Base-by-base conservation (phyloP, 2,797 vertebrate species). In the Myotis vivesi region DNA sequence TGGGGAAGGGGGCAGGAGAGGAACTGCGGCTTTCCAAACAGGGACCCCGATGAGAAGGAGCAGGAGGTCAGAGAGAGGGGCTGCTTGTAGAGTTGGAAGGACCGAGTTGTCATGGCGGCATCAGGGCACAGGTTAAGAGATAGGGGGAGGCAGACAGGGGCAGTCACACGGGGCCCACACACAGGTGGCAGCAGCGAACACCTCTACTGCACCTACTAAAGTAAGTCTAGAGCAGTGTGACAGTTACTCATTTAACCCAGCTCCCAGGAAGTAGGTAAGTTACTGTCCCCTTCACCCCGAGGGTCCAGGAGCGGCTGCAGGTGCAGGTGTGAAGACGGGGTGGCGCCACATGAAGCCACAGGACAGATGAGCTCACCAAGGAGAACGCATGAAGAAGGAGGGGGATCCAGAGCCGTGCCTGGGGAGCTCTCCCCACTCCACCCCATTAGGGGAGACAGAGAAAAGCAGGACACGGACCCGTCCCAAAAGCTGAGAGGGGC, bases 61-160 rank as follows among this genome's bases (percentile, higher is more conserved):
- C 1, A 5, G 36, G 23, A 30, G 7, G 33, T 49, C 5, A 41
- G 59, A 28, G 33, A 68, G n/a, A 71, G 0, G 6, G 36, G 44
- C n/a, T 16, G 38, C 59, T 76, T 23, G 76, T 19, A 57, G 23
- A n/a, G 20, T 5, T 2, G 28, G 73, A 41, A 53, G 16, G 30
- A 46, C n/a, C 25, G 38, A 33, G 5, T 1, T 25, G 20, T 36
- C 46, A 38, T 0, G 2, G 15, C 8, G 9, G 38, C 20, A 16
- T 25, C 5, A 41, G 36, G 17, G 28, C 16, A 38, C 2, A 36
- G 69, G 53, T 28, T 59, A 49, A 20, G 71, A 62, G 30, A 36
- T 23, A 2, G 2, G 55, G 33, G 25, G 44, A 53, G 55, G 15
- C 0, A 28, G 73, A 36, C 46, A 69, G 41, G 16, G 69, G 28